These are phyloP conservation scores for Saturnia pavonia DNA, from an alignment of 2,888 invertebrate species.

Conservation along the genomic window DNA sequence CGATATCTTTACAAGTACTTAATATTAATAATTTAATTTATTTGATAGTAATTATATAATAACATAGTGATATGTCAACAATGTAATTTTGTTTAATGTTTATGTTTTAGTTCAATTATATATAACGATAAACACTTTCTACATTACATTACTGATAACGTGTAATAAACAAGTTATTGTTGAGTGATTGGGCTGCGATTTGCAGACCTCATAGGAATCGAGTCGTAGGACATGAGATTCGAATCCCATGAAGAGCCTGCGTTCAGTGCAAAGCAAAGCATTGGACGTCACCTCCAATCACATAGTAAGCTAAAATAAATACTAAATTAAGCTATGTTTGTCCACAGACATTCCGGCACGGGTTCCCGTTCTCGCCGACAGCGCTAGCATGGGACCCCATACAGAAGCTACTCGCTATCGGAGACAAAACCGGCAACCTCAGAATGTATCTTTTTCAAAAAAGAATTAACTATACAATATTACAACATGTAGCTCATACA, in stretches of 20 bases:
- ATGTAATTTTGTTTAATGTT: conserved; percentile 8
- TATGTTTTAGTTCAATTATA: neutral
- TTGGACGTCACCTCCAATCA: neutral
- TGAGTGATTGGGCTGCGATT: neutral
- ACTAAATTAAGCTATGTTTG: conserved; percentile 44
- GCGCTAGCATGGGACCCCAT: conserved; percentile 99
- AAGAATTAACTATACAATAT: too few relatives aligned
- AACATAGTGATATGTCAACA: neutral
- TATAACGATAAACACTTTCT: neutral
- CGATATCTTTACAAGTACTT: neutral
- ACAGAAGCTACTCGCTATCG: conserved; percentile 97
- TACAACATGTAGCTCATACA: neutral
- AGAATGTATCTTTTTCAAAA: conserved; percentile 95
- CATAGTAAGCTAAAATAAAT: neutral
- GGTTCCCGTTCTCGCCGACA: conserved; percentile 98
- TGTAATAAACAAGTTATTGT: neutral
- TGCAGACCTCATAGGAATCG: neutral
- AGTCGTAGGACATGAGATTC: neutral
- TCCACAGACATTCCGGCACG: conserved; percentile 97
- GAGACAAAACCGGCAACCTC: conserved; percentile 96
- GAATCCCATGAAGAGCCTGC: neutral
- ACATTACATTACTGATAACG: neutral
- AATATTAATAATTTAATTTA: neutral
- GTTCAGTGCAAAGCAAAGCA: neutral
- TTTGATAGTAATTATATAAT: conserved; percentile 8